A percentile compares a stretch with the other conserved stretches of the same genome.
These are phyloP conservation scores for Aegypius monachus DNA, from an alignment of 2,113 vertebrate species.

Conservation along the genomic window DNA sequence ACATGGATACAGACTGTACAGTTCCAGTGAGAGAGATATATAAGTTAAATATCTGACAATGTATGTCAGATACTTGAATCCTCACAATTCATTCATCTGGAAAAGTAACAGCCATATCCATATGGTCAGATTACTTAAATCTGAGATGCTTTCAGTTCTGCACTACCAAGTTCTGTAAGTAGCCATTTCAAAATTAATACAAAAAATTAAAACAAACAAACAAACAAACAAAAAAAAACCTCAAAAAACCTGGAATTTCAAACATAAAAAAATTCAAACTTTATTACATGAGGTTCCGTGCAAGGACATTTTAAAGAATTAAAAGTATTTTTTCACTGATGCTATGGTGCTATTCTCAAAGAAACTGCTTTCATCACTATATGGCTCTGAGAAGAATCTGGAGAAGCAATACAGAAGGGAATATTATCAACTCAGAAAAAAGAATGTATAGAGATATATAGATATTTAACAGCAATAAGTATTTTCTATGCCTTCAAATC, in stretches of 20 bases:
- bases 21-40: neutral
- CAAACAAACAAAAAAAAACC: neutral
- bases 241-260: neutral
- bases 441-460: accelerated
- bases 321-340: neutral
- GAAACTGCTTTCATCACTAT: neutral
- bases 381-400: neutral
- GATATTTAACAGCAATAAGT: neutral
- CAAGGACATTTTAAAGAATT: neutral
- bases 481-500: neutral
- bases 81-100: neutral
- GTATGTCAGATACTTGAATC: neutral
- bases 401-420: neutral
- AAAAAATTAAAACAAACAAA: neutral
- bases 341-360: neutral
- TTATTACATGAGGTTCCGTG: neutral
- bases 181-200: neutral
- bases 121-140: neutral
- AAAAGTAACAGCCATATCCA: neutral
- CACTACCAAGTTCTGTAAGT: neutral
- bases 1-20: neutral
- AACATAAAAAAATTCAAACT: neutral
- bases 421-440: neutral
- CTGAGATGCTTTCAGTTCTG: neutral
- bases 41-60: too few relatives aligned